Conservation (phyloP, 2,888 invertebrate species). For the Falcaria lacertinaria region DNA sequence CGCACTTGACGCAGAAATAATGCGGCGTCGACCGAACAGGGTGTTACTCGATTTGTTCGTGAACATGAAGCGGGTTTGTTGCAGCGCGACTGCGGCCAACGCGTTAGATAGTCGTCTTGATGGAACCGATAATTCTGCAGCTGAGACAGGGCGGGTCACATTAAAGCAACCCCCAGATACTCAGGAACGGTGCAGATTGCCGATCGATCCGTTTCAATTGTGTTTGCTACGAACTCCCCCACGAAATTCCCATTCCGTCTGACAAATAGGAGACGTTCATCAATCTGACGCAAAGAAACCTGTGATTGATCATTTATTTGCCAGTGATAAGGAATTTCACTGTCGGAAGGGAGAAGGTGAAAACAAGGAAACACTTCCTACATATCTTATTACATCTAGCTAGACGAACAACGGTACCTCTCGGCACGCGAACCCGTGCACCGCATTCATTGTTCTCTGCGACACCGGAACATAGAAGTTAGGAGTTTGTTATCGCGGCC, state of each 20-base stretch:
- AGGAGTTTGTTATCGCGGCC: constrained; percentile 44
- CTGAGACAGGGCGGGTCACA: constrained; percentile 26
- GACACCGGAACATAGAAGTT: constrained; percentile 26
- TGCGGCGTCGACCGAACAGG: constrained; percentile 13
- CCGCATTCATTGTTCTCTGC: constrained; percentile 41
- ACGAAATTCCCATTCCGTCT: constrained; percentile 34
- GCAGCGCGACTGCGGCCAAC: constrained; percentile 23
- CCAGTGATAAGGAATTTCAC: constrained; percentile 43
- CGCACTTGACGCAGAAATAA: constrained; percentile 22
- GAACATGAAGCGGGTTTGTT: constrained; percentile 22
- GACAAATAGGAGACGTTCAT: constrained; percentile 38
- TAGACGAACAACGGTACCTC: constrained; percentile 35
- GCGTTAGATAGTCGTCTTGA: constrained; percentile 32
- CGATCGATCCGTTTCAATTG: constrained; percentile 35
- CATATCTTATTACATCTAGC: constrained; percentile 51
- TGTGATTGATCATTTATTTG: constrained; percentile 39
- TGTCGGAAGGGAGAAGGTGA: constrained; percentile 41
- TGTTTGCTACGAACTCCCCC: constrained; percentile 29
- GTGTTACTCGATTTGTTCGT: constrained; percentile 26
- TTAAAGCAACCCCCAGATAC: constrained; percentile 28
- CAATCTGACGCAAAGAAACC: constrained; percentile 37
- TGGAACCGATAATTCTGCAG: constrained; percentile 34
- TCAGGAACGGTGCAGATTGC: constrained; percentile 33
- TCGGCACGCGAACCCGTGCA: constrained; percentile 38
- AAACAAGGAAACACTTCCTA: constrained; percentile 49